Evolutionary conservation across 2,888 invertebrate species (phyloP).

Genomic region (Flexamia atlantica): DNA sequence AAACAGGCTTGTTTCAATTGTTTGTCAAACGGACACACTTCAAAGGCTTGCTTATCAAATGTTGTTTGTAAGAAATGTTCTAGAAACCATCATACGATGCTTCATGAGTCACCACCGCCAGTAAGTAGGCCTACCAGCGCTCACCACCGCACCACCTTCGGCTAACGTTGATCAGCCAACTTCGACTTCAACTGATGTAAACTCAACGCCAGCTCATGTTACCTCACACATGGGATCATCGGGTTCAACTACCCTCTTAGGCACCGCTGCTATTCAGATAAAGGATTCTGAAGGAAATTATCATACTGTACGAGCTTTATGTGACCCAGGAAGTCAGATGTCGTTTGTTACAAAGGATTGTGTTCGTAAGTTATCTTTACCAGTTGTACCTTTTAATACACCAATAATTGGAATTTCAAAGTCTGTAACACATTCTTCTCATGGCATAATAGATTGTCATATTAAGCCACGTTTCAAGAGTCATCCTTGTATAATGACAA

Average conservation of each 20-base stretch:
- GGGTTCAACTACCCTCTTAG: background rate
- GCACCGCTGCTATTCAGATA: background rate
- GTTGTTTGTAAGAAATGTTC: background rate
- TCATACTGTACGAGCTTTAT: background rate
- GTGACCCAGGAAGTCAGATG: background rate
- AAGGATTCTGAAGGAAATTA: background rate
- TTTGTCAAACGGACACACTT: background rate
- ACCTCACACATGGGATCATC: background rate
- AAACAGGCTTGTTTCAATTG: background rate
- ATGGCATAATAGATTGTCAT: background rate
- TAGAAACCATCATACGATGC: background rate
- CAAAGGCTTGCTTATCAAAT: background rate
- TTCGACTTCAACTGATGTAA: background rate
- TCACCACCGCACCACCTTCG: background rate
- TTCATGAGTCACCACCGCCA: background rate
- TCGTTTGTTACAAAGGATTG: constrained; percentile 16
- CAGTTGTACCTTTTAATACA: background rate
- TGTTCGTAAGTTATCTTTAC: background rate
- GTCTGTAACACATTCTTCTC: background rate
- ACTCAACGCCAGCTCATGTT: too few species aligned
- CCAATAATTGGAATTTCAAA: constrained; percentile 16
- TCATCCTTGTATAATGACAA: background rate
- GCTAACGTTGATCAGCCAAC: background rate
- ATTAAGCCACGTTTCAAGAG: constrained; percentile 1
- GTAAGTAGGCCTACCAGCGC: background rate